Evolutionary conservation across 2,888 invertebrate genomes (phyloP), one percentile per base, ranked within the genome.

Genomic region (Neuroscelio doddi): DNA sequence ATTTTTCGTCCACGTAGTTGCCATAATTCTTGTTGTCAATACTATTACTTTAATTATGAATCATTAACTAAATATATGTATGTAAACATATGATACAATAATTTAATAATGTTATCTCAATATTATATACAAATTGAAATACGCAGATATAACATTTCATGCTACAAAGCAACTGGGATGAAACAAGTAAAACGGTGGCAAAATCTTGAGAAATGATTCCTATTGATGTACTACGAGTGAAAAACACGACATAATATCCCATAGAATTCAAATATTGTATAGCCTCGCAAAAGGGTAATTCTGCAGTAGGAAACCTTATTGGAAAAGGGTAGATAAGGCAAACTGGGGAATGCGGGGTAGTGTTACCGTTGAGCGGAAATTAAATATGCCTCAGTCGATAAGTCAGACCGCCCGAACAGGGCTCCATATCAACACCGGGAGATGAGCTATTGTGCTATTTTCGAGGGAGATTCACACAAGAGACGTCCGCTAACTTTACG

Each of bases 381-480:
- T 84, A 84, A 84, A 84, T 84, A 84, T 84, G 83, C 82, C 82
- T 81, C 79, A 79, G 80, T 81, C 82, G 83, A 84, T 84, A 84
- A 84, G 83, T 83, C 79, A 80, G 80, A 76, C 71, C 74, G 71
- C 74, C 58, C 57, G 70, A 70, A 69, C 75, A 72, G 75, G 74
- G 76, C 75, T 72, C 76, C 77, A 73, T 80, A 80, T 82, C 80
- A 80, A 80, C 78, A 72, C 75, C 74, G 78, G 76, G 79, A 78
- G 82, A 82, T 82, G 82, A 82, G 80, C 81, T 82, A 82, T 82
- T 82, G 82, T 82, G 77, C 79, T 80, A 81, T 82, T 82, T 81
- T 80, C 79, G 77, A 79, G 79, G 75, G 79, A 78, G 79, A 80
- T 68, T 55, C 64, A 50, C 61, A 64, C 64, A 56, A 56, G 58